These are phyloP conservation scores for Lithophane ornitopus DNA, from an alignment of 2,888 invertebrate genomes.

Conservation along the genomic window DNA sequence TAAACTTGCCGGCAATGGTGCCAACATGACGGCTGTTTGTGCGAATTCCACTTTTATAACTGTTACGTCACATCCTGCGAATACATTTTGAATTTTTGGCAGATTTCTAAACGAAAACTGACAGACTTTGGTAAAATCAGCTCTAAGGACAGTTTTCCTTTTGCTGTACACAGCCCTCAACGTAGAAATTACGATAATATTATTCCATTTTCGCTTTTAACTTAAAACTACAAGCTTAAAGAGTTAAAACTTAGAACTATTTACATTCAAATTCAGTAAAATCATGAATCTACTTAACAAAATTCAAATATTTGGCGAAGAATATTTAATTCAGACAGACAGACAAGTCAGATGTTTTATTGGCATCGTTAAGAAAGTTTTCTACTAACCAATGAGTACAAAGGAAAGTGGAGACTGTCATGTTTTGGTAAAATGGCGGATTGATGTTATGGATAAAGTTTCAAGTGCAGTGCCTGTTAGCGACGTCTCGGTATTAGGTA, in stretches of 20 bases:
- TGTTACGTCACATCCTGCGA: too few species aligned
- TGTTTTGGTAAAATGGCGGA: conserved; percentile 32
- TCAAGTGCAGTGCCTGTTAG: conserved; percentile 17
- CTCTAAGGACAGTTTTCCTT: not conserved
- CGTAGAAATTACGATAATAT: conserved; percentile 18
- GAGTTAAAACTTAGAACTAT: conserved; percentile 11
- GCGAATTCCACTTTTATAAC: too few species aligned
- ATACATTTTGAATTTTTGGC: not conserved
- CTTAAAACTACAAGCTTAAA: conserved; percentile 19
- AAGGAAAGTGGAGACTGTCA: not conserved
- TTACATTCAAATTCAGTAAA: conserved; percentile 25
- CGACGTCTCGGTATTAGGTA: conserved; percentile 2
- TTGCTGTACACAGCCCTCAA: not conserved
- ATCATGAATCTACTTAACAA: conserved; percentile 15
- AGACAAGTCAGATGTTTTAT: conserved; percentile 16
- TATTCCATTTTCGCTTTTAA: conserved; percentile 20
- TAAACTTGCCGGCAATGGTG: too few species aligned
- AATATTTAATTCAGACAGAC: conserved; percentile 12
- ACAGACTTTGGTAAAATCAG: not conserved
- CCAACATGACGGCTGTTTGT: too few species aligned
- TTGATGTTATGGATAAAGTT: conserved; percentile 45
- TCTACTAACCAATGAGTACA: conserved; percentile 8
- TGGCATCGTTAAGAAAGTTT: conserved; percentile 25
- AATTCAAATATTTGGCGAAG: conserved; percentile 23
- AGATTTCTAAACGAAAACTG: not conserved